A percentile compares a stretch with the other conserved stretches of the same genome.
Evolutionary conservation across 2,797 vertebrate species (phyloP).

Genomic region (Dryobates pubescens): DNA sequence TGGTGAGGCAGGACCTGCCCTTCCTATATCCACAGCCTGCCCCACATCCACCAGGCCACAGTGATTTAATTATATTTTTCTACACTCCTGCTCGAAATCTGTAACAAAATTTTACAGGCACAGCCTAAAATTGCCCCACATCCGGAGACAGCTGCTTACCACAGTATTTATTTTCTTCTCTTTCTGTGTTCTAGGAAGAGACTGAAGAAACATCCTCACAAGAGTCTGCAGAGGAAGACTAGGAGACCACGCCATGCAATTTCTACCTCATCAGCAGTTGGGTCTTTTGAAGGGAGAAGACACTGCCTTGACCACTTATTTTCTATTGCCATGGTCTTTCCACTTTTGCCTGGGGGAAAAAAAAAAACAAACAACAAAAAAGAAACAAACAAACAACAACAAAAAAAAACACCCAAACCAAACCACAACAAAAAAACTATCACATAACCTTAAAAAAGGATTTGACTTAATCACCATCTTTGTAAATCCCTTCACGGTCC

Average conservation of each 20-base stretch:
- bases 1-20: too few species aligned
- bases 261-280: slow-evolving; percentile 98
- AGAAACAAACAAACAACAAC: too few species aligned
- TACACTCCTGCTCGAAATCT: too few species aligned
- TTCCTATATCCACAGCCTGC: too few species aligned
- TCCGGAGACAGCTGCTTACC: neutral
- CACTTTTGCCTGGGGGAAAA: slow-evolving; percentile 80
- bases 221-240: slow-evolving; percentile 89
- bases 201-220: slow-evolving; percentile 90
- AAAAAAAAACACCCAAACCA: too few species aligned
- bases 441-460: slow-evolving; percentile 83
- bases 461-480: slow-evolving; percentile 81
- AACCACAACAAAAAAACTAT: neutral
- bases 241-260: slow-evolving; percentile 81
- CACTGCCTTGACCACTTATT: slow-evolving; percentile 93
- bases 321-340: slow-evolving; percentile 85
- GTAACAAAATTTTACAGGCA: too few species aligned
- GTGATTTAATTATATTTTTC: too few species aligned
- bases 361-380: neutral
- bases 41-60: too few species aligned
- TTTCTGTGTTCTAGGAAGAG: slow-evolving; percentile 85
- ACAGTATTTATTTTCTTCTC: neutral
- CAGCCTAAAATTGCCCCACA: neutral
- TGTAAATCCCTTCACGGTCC: slow-evolving; percentile 81
- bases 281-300: slow-evolving; percentile 93